These are phyloP conservation scores for Tetragnatha versicolor DNA, from an alignment of 1,140 invertebrate genomes.

Conservation along the genomic window DNA sequence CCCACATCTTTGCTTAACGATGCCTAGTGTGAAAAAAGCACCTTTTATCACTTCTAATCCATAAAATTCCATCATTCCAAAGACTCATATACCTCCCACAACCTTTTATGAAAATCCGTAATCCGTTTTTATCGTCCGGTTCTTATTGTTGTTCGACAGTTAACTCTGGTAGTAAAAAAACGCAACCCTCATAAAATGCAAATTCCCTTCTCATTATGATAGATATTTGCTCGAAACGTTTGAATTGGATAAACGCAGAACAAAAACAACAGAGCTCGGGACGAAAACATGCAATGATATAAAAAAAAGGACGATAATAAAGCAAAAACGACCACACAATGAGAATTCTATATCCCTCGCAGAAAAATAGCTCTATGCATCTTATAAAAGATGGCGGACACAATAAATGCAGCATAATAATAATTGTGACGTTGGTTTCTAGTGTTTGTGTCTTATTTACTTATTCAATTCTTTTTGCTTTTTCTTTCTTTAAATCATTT, in stretches of 20 bases:
- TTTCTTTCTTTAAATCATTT: constrained; percentile 13
- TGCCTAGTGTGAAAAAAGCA: neutral
- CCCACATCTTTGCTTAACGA: no score
- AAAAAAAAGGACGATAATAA: no score
- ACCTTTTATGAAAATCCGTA: constrained; percentile 3
- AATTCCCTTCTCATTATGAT: constrained; percentile 14
- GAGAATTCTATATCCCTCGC: neutral
- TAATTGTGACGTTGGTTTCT: constrained; percentile 13
- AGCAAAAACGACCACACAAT: constrained; percentile 18
- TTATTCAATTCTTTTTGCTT: neutral
- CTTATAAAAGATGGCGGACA: constrained; percentile 10
- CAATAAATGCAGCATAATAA: constrained; percentile 13
- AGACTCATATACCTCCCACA: no score
- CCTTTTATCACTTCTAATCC: neutral
- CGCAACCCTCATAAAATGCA: constrained; percentile 20
- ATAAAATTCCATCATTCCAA: no score
- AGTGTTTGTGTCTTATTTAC: constrained; percentile 1
- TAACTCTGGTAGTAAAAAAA: neutral
- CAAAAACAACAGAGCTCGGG: neutral
- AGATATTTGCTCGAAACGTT: constrained; percentile 20
- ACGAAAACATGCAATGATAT: neutral
- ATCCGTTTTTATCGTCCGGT: constrained; percentile 6
- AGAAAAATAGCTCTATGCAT: neutral
- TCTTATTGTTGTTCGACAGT: constrained; percentile 5
- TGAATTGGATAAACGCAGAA: constrained; percentile 8